These are phyloP conservation scores for Erebia epiphron DNA, from an alignment of 2,888 invertebrate genomes.

Conservation along the genomic window DNA sequence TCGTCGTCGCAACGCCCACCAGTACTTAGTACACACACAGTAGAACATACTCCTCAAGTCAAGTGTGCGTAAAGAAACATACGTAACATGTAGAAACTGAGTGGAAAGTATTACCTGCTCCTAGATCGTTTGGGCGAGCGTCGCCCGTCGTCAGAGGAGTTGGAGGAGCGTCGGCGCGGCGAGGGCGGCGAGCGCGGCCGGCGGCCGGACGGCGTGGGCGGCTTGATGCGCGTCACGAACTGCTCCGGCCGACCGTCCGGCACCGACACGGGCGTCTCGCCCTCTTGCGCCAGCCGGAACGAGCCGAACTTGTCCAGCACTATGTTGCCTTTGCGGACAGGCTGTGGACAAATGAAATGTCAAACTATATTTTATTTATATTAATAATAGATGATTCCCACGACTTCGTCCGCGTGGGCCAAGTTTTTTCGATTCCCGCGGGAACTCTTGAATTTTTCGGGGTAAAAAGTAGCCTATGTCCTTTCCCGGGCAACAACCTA, in stretches of 20 bases:
- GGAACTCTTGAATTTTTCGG: too few species aligned
- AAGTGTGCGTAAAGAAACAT: too few species aligned
- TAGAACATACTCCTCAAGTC: too few species aligned
- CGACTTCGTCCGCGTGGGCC: too few species aligned
- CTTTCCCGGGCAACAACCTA: too few species aligned
- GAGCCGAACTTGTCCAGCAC: slow-evolving; percentile 89
- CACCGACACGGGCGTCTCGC: slow-evolving; percentile 74
- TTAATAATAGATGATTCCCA: too few species aligned
- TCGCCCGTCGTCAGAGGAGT: slow-evolving; percentile 64
- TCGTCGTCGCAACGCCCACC: too few species aligned
- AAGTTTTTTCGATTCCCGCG: too few species aligned
- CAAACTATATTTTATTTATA: too few species aligned
- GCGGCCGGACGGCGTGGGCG: slow-evolving; percentile 65
- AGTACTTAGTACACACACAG: too few species aligned
- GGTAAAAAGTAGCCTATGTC: too few species aligned
- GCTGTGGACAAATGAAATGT: slow-evolving; percentile 33
- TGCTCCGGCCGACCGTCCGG: slow-evolving; percentile 78
- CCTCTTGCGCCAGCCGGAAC: slow-evolving; percentile 85
- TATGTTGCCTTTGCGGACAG: slow-evolving; percentile 82
- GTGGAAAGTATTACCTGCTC: slow-evolving; percentile 59
- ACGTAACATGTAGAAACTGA: too few species aligned
- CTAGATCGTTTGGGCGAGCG: slow-evolving; percentile 66
- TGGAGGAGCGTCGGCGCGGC: slow-evolving; percentile 72
- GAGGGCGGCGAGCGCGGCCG: slow-evolving; percentile 74
- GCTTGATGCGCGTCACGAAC: slow-evolving; percentile 78